Conservation (phyloP, 2,113 vertebrate genomes). For the Camelus dromedarius region DNA sequence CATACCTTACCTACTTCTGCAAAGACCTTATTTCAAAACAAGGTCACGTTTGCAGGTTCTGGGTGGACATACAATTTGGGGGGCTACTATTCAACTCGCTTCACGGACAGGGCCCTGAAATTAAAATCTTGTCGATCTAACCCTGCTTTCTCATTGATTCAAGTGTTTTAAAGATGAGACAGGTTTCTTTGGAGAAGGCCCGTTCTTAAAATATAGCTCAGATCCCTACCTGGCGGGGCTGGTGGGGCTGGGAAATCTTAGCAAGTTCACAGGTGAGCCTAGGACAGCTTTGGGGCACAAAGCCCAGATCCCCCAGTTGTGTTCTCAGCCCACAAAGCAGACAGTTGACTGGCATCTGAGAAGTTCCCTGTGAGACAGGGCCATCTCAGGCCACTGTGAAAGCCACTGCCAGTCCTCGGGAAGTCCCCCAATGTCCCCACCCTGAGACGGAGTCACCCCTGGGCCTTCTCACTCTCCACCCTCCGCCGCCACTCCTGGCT, state of each 20-base stretch:
- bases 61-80: neutral
- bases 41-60: neutral
- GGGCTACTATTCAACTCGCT: neutral
- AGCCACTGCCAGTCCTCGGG: neutral
- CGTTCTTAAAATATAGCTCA: neutral
- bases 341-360: neutral
- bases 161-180: neutral
- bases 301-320: neutral
- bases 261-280: neutral
- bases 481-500: neutral
- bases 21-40: neutral
- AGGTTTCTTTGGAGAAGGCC: neutral
- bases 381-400: neutral
- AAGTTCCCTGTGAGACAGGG: neutral
- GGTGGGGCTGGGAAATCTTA: neutral
- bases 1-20: neutral
- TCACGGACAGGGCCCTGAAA: accelerated
- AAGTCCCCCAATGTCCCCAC: accelerated
- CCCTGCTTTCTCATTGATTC: neutral
- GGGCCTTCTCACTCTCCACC: neutral
- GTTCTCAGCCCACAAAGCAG: neutral
- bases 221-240: neutral
- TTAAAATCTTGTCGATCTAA: neutral
- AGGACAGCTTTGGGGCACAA: neutral
- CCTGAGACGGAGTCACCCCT: neutral